phyloP scores from a whole-genome alignment of 2,888 invertebrate species.

The Chrysolina americana region DNA sequence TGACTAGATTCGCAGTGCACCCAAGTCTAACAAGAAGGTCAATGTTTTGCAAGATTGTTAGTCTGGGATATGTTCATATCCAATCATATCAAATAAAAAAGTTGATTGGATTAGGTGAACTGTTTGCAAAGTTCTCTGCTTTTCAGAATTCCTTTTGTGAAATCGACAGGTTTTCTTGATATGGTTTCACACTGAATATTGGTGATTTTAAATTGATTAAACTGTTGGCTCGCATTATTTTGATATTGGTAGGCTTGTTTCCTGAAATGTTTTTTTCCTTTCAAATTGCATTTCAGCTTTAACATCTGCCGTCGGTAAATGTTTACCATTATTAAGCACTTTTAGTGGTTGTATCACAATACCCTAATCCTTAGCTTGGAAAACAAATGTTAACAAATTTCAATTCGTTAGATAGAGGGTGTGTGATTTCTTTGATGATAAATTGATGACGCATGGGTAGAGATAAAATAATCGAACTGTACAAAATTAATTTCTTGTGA shows the following conservation, averaged over 20 bases:
- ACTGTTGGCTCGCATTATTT: conserved; percentile 12
- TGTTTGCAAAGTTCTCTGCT: conserved; percentile 39
- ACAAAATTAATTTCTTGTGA: too few species aligned
- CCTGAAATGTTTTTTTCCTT: conserved; percentile 1
- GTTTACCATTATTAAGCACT: conserved; percentile 6
- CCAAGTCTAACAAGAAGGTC: conserved; percentile 44
- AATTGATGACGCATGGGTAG: too few species aligned
- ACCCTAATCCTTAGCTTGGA: too few species aligned
- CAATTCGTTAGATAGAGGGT: too few species aligned
- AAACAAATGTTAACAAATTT: too few species aligned
- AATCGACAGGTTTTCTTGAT: conserved; percentile 57
- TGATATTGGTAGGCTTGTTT: conserved; percentile 14
- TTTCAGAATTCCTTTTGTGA: conserved; percentile 47
- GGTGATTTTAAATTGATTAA: neutral
- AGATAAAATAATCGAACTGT: too few species aligned
- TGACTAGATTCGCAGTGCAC: too few species aligned
- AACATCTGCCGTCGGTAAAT: neutral
- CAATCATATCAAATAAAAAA: conserved; percentile 29
- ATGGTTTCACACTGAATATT: conserved; percentile 58
- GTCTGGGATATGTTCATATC: conserved; percentile 32
- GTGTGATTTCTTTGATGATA: too few species aligned
- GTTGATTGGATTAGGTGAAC: conserved; percentile 51
- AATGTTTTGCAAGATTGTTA: conserved; percentile 35
- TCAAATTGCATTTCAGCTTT: conserved; percentile 12
- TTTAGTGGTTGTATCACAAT: too few species aligned